A percentile compares a stretch with the other conserved stretches of the same genome.
Conservation (phyloP, 2,113 vertebrate genomes). For the Corynorhinus townsendii region DNA sequence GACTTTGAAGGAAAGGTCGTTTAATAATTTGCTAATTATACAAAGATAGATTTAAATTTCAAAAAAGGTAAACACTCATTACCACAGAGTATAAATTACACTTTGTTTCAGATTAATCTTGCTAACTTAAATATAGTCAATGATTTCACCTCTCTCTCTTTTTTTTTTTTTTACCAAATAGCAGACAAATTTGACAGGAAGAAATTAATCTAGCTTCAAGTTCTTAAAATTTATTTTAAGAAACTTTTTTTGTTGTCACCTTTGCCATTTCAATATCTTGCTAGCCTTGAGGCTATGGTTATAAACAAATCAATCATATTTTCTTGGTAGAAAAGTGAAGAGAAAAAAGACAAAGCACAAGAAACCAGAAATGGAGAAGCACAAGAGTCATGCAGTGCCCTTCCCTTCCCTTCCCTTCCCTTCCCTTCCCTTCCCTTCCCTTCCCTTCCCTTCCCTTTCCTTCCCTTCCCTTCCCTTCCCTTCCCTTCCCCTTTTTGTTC, state of each 20-base stretch:
- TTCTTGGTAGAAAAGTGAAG: constrained; percentile 17
- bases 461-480: too few species aligned
- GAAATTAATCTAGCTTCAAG: constrained; percentile 13
- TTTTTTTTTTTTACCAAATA: neutral
- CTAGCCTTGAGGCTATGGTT: neutral
- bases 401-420: neutral
- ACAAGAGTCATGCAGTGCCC: neutral
- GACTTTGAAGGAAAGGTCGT: constrained; percentile 48
- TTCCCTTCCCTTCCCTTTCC: neutral
- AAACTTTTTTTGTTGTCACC: neutral
- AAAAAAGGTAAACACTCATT: neutral
- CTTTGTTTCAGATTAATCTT: neutral
- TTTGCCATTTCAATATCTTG: neutral
- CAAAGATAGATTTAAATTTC: constrained; percentile 27
- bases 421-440: neutral
- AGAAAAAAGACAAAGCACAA: neutral
- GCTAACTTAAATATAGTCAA: neutral
- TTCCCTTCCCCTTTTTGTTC: neutral
- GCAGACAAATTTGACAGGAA: neutral
- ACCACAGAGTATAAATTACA: neutral
- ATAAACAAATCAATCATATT: neutral
- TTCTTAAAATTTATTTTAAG: constrained; percentile 1
- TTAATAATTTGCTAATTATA: constrained; percentile 69
- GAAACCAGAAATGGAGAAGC: neutral
- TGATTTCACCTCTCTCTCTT: neutral